phyloP scores from a whole-genome alignment of 1,140 invertebrate genomes.

The Mizuhopecten yessoensis region DNA sequence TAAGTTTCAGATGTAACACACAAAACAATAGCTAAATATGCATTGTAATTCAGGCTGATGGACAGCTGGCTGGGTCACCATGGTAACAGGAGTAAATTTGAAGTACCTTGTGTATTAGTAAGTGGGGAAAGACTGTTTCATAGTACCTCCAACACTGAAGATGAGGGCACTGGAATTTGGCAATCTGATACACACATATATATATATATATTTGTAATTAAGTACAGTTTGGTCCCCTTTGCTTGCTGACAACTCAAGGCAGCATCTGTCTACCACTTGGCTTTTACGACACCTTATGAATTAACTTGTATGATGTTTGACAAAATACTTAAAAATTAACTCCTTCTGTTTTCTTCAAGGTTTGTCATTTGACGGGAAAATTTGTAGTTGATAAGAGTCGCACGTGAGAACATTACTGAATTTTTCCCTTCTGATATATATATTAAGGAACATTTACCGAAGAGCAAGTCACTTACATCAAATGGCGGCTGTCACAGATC shows the following conservation, averaged over 20 bases:
- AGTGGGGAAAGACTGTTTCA: slow-evolving; percentile 32
- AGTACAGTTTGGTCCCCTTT: slow-evolving; percentile 31
- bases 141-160: slow-evolving; percentile 20
- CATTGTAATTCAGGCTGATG: slow-evolving; percentile 64
- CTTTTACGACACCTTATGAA: slow-evolving; percentile 26
- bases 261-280: slow-evolving; percentile 21
- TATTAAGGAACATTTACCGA: not conserved
- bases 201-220: slow-evolving; percentile 21
- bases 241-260: not conserved
- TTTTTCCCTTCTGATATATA: not conserved
- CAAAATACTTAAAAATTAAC: slow-evolving; percentile 35
- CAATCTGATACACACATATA: slow-evolving; percentile 51
- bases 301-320: slow-evolving; percentile 3
- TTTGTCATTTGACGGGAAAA: slow-evolving; percentile 2
- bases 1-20: slow-evolving; percentile 56
- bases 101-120: slow-evolving; percentile 43
- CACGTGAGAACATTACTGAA: not conserved
- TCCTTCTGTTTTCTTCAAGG: not conserved
- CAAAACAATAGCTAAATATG: slow-evolving; percentile 64
- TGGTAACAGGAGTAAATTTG: slow-evolving; percentile 61
- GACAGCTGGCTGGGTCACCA: slow-evolving; percentile 61
- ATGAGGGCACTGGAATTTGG: slow-evolving; percentile 56
- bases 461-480: slow-evolving; percentile 17
- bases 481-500: slow-evolving; percentile 3
- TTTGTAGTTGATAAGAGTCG: not conserved